These are phyloP conservation scores for Pangasius macronema DNA, from an alignment of 2,797 vertebrate genomes.

Conservation along the genomic window DNA sequence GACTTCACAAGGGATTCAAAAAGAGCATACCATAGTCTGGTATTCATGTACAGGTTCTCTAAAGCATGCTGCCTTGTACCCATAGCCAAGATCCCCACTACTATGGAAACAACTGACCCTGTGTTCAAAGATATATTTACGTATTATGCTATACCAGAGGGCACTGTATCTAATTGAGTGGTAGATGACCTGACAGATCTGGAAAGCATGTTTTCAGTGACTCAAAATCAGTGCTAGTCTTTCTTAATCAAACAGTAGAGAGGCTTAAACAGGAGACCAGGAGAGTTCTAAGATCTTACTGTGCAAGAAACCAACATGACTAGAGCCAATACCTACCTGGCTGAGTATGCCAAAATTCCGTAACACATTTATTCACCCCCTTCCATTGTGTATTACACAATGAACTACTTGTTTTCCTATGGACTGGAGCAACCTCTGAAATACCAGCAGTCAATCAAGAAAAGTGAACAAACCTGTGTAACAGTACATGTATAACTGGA, in stretches of 20 bases:
- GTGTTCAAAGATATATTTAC: neutral
- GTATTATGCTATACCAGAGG: neutral
- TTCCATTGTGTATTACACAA: neutral
- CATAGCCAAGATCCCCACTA: neutral
- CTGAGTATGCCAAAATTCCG: neutral
- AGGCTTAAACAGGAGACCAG: neutral
- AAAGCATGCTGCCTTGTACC: neutral
- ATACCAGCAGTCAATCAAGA: conserved; percentile 3
- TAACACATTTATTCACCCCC: neutral
- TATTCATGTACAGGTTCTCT: neutral
- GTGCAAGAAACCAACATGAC: neutral
- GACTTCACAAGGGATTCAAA: neutral
- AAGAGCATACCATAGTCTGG: neutral
- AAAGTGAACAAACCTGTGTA: neutral
- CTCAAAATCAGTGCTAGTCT: neutral
- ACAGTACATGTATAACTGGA: neutral
- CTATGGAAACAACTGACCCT: neutral
- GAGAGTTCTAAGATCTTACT: neutral
- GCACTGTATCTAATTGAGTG: neutral
- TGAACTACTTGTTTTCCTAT: neutral
- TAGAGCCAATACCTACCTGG: neutral
- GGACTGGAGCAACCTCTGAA: neutral
- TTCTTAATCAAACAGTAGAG: neutral
- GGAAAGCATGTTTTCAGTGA: neutral
- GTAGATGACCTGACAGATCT: neutral